Percentiles rank a stretch among this genome's conserved stretches.
Conservation (phyloP, 92 coral and sea anemone species). For the Phenganax marumi region DNA sequence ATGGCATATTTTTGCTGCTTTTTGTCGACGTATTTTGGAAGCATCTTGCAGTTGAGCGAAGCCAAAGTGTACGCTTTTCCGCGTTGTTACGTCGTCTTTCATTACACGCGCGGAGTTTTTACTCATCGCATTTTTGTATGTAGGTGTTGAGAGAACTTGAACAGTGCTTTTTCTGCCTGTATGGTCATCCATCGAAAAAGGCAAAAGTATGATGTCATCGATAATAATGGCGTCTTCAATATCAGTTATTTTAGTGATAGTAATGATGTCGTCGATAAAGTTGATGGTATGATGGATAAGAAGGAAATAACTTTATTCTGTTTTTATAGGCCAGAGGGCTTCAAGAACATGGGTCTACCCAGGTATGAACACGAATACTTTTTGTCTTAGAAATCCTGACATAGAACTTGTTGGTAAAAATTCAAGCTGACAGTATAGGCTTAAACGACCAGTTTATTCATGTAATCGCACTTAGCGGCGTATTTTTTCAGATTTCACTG, state of each 20-base stretch:
- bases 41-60: slow-evolving; percentile 23
- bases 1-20: slow-evolving; percentile 78
- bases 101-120: neutral
- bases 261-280: neutral
- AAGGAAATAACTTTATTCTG: neutral
- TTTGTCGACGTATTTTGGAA: slow-evolving; percentile 69
- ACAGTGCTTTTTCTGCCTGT: slow-evolving; percentile 90
- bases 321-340: slow-evolving; percentile 74
- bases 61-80: slow-evolving; percentile 8
- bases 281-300: too few species aligned
- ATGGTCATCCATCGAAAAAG: slow-evolving; percentile 96
- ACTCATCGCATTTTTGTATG: neutral
- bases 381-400: neutral
- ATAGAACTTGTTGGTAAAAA: neutral
- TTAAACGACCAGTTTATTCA: too few species aligned
- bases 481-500: slow-evolving; percentile 65
- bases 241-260: neutral
- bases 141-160: slow-evolving; percentile 88
- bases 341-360: slow-evolving; percentile 90
- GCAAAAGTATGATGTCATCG: slow-evolving; percentile 67
- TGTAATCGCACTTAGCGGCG: too few species aligned
- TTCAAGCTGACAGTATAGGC: neutral
- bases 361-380: slow-evolving; percentile 51
- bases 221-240: neutral
- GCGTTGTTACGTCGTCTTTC: neutral